Evolutionary conservation across 2,113 vertebrate genomes (phyloP).

Genomic region (Aegypius monachus): DNA sequence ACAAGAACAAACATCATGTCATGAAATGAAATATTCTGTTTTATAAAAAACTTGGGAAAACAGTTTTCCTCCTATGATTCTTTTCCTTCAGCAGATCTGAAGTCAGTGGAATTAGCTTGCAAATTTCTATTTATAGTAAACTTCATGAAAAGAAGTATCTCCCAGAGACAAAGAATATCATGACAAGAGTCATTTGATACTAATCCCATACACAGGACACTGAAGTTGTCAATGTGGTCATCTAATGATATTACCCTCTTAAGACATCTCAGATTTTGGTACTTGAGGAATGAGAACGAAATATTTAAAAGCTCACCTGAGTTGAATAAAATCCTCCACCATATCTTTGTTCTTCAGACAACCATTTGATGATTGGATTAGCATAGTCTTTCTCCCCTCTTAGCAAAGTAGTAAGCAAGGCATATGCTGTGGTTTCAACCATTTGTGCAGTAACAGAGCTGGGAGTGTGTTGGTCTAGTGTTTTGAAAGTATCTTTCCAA

Average conservation of each 20-base stretch:
- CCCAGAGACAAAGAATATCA: not conserved
- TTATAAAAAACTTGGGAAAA: not conserved
- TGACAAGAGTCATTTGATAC: not conserved
- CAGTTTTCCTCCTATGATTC: not conserved
- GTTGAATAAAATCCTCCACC: slow-evolving; percentile 87
- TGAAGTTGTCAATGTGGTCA: not conserved
- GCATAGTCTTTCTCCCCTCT: slow-evolving; percentile 77
- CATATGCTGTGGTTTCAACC: slow-evolving; percentile 89
- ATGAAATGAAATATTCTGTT: not conserved
- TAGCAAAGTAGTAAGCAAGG: slow-evolving; percentile 76
- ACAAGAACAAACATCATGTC: not conserved
- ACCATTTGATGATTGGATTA: slow-evolving; percentile 84
- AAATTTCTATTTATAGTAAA: not conserved
- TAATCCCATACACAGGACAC: not conserved
- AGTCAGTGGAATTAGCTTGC: not conserved
- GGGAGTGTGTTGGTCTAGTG: slow-evolving; percentile 42
- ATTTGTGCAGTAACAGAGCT: slow-evolving; percentile 72
- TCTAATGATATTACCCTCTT: not conserved
- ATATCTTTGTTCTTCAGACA: slow-evolving; percentile 87
- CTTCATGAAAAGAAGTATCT: not conserved
- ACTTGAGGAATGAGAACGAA: not conserved
- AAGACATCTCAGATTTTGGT: not conserved
- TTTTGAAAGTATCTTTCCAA: slow-evolving; percentile 77
- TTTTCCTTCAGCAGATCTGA: not conserved
- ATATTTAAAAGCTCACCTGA: slow-evolving; percentile 74